These are phyloP conservation scores for Thripadectes ignobilis DNA, from an alignment of 2,797 vertebrate species.

Conservation along the genomic window DNA sequence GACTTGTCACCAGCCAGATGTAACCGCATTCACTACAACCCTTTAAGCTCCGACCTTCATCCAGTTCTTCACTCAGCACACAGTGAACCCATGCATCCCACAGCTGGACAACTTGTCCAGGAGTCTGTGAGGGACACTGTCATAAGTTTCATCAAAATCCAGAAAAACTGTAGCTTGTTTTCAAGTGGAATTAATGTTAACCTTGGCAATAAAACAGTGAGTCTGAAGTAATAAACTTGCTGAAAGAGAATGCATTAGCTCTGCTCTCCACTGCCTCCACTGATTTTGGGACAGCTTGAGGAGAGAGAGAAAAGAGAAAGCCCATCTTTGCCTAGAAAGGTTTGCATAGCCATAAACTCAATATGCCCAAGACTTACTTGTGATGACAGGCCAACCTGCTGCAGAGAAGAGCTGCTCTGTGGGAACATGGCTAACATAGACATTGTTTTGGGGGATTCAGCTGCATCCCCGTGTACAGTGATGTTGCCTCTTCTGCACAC, in stretches of 20 bases:
- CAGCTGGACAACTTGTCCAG: not conserved
- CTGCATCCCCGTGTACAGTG: not conserved
- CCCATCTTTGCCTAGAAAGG: fast-evolving
- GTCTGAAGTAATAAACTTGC: not conserved
- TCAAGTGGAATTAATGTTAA: not conserved
- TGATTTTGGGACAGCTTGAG: not conserved
- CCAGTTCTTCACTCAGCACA: not conserved
- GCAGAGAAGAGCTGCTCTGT: not conserved
- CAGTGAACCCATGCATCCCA: not conserved
- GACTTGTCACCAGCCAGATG: not conserved
- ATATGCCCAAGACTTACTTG: not conserved
- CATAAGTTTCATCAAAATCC: not conserved
- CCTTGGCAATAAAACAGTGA: not conserved
- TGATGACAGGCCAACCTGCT: not conserved
- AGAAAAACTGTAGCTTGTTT: not conserved
- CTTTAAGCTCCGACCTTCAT: not conserved
- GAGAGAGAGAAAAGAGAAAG: not conserved
- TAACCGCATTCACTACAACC: not conserved
- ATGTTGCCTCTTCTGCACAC: not conserved
- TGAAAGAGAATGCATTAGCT: not conserved
- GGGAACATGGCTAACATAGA: not conserved
- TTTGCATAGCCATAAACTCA: not conserved
- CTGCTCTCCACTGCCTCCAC: not conserved
- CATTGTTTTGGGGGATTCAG: not conserved
- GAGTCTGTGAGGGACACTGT: not conserved